Evolutionary conservation across 2,797 vertebrate genomes (phyloP), one percentile per base, ranked within the genome.

Genomic region (Notolabrus celidotus): DNA sequence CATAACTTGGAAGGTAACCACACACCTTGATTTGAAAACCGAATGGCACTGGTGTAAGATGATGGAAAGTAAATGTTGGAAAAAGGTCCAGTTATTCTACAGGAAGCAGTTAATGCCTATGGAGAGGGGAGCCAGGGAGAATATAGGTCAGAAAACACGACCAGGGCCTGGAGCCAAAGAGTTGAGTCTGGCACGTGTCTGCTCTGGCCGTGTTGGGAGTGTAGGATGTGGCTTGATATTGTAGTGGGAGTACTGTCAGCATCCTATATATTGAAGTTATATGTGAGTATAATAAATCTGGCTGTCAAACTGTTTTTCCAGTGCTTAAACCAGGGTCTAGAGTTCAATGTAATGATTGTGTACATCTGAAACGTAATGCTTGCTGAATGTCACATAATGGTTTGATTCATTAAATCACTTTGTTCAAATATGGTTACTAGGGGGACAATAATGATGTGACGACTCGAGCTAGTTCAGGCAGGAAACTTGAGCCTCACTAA

Each of bases 131-230:
- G 63, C 31, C 22, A 54, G 16, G 36, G 53, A 71, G 58, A 86
- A 85, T 88, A 71, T 83, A 74, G 74, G 71, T 88, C 77, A 86
- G 70, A 61, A 82, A 71, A 65, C 34, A 53, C 62, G 41, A 51
- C 11, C 0, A 34, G 53, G 25, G n/a, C 50, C 36, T 36, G 7
- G 3, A 25, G 53, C 74, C 62, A 66, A 42, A 57, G 49, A 69
- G 50, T 17, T 4, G 3, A 71, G 31, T 58, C 41, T 55, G 67
- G 60, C 74, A 74, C 53, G 41, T 78, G 79, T 67, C 50, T 58
- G 49, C 58, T 22, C 20, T 56, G 27, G 23, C 41, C 71, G 61
- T 46, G 61, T 42, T 38, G 19, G 53, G 33, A 63, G 61, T 39
- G 42, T 51, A 65, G 39, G 39, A 71, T 71, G 73, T 81, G 59